Evolutionary conservation across 2,888 invertebrate species (phyloP), one percentile per base, ranked within the genome.

Genomic region (Bombylius major): DNA sequence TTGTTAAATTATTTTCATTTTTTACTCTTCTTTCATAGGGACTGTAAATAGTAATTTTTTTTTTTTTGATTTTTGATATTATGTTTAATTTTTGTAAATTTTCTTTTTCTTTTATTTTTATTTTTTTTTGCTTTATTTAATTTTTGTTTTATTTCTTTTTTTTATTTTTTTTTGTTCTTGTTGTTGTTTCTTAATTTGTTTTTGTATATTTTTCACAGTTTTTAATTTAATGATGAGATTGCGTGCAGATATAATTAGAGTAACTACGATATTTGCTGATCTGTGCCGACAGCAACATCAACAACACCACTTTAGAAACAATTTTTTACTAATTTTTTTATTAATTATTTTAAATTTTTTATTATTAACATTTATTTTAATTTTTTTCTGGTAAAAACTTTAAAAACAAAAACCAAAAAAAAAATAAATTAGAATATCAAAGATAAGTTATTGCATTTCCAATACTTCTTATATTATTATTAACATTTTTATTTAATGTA

Each of bases 201-300:
- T 14, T 45, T 45, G 23, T 45, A 5, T 5, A 53, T 59, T 55
- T 53, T 58, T 55, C 55, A 59, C 59, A 59, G 59, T 57, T 59
- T 59, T 56, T 59, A 59, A 56, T 50, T 60, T 56, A 53, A 55
- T 55, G 55, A 58, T 36, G 58, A 58, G 56, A 60, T 54, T 60
- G 56, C 58, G 56, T 60, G 55, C 56, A 53, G 59, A 56, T 59
- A 51, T 55, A 34, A 33, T 54, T 50, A 34, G 5, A 32, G 9
- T 50, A 34, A 33, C 54, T 13, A 7, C 45, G 6, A 46, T 13
- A 46, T 46, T 46, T 12, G 13, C 12, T 46, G 12, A 46, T 14
- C 14, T 11, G 49, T 44, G 50, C 14, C 23, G 8, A 39, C 50
- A 33, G 14, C 45, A 54, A 46, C 8, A 50, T 23, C 46, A 50